Evolutionary conservation across 2,888 invertebrate species (phyloP), one percentile per base, ranked within the genome.

Genomic region (Luperina testacea): DNA sequence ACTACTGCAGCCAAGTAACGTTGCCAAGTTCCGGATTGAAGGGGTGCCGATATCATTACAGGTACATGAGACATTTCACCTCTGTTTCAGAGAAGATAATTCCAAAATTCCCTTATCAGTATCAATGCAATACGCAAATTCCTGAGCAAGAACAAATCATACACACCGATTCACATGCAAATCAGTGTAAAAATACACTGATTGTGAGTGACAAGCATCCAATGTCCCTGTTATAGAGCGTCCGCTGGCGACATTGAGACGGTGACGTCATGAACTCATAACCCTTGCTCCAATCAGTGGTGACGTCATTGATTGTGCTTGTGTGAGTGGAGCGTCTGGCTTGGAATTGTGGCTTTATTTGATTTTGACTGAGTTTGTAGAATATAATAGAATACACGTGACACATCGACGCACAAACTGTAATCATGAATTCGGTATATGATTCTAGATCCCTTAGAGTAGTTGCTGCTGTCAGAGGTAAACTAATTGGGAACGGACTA

Each of bases 191-290:
- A 86, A 87, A 74, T 83, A 80, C 67, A 15, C 80, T 85, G 77
- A 85, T 85, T 85, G 61, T 83, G 87, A 85, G 53, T 85, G 85
- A 85, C 85, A 87, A 75, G 83, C 64, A 71, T 64, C 64, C 77
- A 77, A 87, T 64, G 84, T 77, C 61, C 87, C 80, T 85, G 77
- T 69, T 78, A 63, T 69, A 24, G 61, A 61, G 15, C 76, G 85
- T 87, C 87, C 84, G 72, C 77, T 67, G 48, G 68, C 51, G 85
- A 85, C 85, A 85, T 83, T 85, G 85, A 83, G 70, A 80, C 59
- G 65, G n/a, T 84, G 84, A 83, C 87, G 84, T 86, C 80, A 86
- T 32, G 51, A 51, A 32, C 67, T 68, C 82, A 38, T 72, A 70
- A 76, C 73, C 79, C 79, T 57, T 73, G 72, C 63, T 61, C 24